Base-by-base conservation (phyloP, 2,888 invertebrate genomes). In the Ectobius pallidus region DNA sequence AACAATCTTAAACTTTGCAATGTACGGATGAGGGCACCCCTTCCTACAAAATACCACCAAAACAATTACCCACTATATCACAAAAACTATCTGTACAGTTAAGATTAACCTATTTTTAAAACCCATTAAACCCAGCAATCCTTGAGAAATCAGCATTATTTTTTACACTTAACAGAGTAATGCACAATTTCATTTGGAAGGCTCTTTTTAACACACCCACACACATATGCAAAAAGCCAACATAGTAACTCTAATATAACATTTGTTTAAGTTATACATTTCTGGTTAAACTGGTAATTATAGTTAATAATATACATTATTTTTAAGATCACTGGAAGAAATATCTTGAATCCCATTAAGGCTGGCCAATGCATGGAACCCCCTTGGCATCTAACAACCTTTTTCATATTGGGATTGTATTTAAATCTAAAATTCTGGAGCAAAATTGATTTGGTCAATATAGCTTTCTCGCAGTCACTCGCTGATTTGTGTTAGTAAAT, bases 281-380 rank as follows among this genome's bases (percentile, higher is more conserved):
- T 62, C 61, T 70, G 32, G 11, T 55, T 70, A 68, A 68, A 68
- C 49, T 49, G 61, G 58, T 58, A 58, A 55, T 70, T 70, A 61
- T 58, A 46, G 46, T 58, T 58, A 58, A 61, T 70, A 58, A 69
- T 61, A 61, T 70, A 70, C 58, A 58, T 44, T 65, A 65, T 65
- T 65, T 27, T 61, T 58, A 73, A 76, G 73, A 76, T 76, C 75
- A 76, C 74, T 76, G 76, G 76, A 76, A 76, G 76, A 76, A 73
- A 75, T 76, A 73, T 76, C 73, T 67, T 63, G 69, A 39, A 69
- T 52, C 65, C 71, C 70, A 65, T 65, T 68, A 74, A 73, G 74
- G 73, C 74, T 73, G 74, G 71, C 71, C 72, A 71, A 71, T 42
- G 30, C 34, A 25, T 42, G 27, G 25, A 55, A 27, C 30, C 22